phyloP scores from a whole-genome alignment of 2,797 vertebrate genomes.

The Fringilla coelebs region DNA sequence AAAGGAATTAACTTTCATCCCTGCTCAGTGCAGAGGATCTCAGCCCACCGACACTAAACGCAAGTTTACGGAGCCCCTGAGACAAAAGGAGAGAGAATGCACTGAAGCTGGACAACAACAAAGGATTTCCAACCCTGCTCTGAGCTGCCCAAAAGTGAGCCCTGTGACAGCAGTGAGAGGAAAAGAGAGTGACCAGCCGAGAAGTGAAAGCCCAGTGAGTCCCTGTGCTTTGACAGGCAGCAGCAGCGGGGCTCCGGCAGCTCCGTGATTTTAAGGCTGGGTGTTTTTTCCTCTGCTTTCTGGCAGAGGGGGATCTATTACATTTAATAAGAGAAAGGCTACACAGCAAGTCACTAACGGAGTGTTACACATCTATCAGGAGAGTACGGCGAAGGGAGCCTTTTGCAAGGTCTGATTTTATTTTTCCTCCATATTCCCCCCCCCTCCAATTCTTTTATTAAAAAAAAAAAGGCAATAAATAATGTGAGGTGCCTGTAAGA shows the following conservation, averaged over 20 bases:
- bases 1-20: conserved; percentile 69
- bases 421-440: neutral
- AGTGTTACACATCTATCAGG: conserved; percentile 37
- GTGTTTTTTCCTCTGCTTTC: conserved; percentile 56
- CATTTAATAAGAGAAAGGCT: conserved; percentile 52
- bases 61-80: neutral
- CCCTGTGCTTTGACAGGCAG: conserved; percentile 72
- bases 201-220: conserved; percentile 12
- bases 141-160: conserved; percentile 30
- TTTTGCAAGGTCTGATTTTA: conserved; percentile 13
- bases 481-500: conserved; percentile 18
- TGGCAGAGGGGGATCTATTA: conserved; percentile 62
- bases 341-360: conserved; percentile 37
- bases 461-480: neutral
- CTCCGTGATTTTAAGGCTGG: conserved; percentile 23
- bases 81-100: neutral
- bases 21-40: neutral
- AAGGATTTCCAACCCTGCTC: neutral
- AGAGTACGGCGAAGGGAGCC: neutral
- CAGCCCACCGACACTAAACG: neutral
- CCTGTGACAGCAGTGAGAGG: neutral
- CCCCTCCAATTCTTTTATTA: neutral
- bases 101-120: neutral
- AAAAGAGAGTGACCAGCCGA: neutral
- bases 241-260: conserved; percentile 57